These are phyloP conservation scores for Leucophora obtusa DNA, from an alignment of 2,888 invertebrate species.

Conservation along the genomic window DNA sequence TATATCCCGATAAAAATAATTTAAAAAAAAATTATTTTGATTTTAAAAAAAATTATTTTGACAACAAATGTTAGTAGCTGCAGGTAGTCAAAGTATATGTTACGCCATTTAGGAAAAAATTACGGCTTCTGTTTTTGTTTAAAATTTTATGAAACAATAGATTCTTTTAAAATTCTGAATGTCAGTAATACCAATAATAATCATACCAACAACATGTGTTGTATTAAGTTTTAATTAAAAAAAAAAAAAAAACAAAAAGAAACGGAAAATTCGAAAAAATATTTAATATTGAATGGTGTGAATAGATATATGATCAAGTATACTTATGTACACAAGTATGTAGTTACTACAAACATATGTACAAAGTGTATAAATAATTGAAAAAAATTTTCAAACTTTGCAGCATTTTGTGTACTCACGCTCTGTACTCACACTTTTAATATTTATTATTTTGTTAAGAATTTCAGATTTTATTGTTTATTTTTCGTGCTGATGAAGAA, in stretches of 20 bases:
- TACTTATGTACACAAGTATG: background rate
- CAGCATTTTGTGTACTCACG: background rate
- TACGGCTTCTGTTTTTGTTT: too few relatives aligned
- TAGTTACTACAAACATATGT: background rate
- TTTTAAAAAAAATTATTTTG: too few relatives aligned
- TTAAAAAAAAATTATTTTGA: too few relatives aligned
- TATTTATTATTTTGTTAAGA: slow-evolving; percentile 24
- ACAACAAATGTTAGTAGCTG: too few relatives aligned
- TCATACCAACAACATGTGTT: slow-evolving; percentile 24
- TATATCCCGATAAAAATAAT: too few relatives aligned
- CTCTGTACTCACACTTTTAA: background rate
- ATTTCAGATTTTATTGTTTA: slow-evolving; percentile 26
- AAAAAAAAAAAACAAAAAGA: too few relatives aligned
- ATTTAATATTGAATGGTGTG: slow-evolving; percentile 19
- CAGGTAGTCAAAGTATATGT: too few relatives aligned
- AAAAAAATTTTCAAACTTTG: background rate
- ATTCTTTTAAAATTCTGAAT: background rate
- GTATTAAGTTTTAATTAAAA: slow-evolving; percentile 36
- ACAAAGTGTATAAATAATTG: slow-evolving; percentile 19
- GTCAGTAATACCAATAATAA: slow-evolving; percentile 22
- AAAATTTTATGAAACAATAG: too few relatives aligned
- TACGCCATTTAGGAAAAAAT: too few relatives aligned
- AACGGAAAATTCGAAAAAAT: background rate
- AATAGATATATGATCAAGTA: slow-evolving; percentile 34
- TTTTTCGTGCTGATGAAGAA: slow-evolving; percentile 39